phyloP scores from a whole-genome alignment of 2,113 vertebrate species.

The Pteruthius melanotis region DNA sequence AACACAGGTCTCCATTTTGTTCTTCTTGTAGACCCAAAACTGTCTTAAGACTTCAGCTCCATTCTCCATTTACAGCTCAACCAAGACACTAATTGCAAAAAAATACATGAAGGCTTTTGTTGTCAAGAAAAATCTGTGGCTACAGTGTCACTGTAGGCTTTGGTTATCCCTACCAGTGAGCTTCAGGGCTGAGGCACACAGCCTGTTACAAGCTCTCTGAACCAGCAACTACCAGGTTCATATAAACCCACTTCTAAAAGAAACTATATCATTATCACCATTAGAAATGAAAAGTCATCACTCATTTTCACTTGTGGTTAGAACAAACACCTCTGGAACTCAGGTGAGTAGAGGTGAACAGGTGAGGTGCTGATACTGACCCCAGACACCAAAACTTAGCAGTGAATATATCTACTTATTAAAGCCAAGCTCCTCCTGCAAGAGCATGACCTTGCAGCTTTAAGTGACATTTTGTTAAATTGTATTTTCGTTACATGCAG shows the following conservation, averaged over 20 bases:
- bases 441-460: background rate
- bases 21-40: background rate
- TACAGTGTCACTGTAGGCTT: background rate
- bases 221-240: background rate
- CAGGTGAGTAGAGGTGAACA: background rate
- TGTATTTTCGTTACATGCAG: background rate
- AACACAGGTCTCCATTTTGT: background rate
- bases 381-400: background rate
- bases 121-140: background rate
- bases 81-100: background rate
- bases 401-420: background rate
- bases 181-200: background rate
- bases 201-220: background rate
- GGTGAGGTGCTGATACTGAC: background rate
- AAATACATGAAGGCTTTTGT: background rate
- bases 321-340: background rate
- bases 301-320: background rate
- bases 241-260: background rate
- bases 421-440: background rate
- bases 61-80: background rate
- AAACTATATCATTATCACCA: background rate
- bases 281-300: background rate
- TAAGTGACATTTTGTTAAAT: background rate
- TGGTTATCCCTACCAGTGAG: background rate
- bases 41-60: background rate